Evolutionary conservation across 2,797 vertebrate species (phyloP).

Genomic region (Sebastolobus alascanus): DNA sequence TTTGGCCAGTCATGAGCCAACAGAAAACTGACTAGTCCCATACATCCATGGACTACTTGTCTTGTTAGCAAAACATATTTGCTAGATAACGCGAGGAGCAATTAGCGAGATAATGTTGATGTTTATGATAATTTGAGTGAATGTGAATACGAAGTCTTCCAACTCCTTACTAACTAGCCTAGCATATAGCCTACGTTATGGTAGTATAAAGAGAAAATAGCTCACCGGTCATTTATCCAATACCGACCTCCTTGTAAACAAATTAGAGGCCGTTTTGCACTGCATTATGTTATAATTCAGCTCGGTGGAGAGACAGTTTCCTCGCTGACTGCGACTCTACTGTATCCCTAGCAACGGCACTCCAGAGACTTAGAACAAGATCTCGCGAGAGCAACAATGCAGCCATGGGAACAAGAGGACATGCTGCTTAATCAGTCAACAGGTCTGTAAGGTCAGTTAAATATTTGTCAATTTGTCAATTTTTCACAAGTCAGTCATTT

Average conservation of each 20-base stretch:
- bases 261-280: neutral
- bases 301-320: conserved; percentile 7
- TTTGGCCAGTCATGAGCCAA: neutral
- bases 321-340: conserved; percentile 26
- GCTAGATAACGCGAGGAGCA: neutral
- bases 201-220: neutral
- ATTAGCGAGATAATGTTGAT: neutral
- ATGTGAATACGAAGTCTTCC: neutral
- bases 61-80: neutral
- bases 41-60: too few relatives aligned
- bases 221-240: conserved; percentile 42
- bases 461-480: neutral
- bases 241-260: rapidly evolving
- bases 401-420: neutral
- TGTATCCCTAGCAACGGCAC: conserved; percentile 66
- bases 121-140: neutral
- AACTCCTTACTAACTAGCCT: neutral
- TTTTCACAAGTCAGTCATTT: neutral
- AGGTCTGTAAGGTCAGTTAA: neutral
- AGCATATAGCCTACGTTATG: neutral
- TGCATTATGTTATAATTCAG: neutral
- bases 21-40: neutral
- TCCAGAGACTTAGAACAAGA: neutral
- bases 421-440: neutral
- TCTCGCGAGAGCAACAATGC: conserved; percentile 60